These are phyloP conservation scores for Kuschelorhynchus macadamiae DNA, from an alignment of 2,888 invertebrate species.

Conservation along the genomic window DNA sequence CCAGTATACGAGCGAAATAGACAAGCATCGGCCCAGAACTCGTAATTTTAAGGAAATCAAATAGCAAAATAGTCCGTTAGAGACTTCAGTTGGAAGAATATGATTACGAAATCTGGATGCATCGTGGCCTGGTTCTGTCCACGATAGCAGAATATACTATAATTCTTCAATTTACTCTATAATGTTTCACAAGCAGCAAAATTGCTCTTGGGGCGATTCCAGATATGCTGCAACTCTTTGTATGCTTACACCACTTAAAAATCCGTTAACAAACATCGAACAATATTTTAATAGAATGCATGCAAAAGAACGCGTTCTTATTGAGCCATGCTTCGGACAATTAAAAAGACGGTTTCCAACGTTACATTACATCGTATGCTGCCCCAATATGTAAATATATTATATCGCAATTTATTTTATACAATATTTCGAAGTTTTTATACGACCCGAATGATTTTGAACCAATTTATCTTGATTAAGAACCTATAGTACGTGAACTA, in stretches of 20 bases:
- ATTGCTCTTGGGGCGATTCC: background rate
- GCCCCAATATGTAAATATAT: background rate
- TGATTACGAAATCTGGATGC: too few relatives aligned
- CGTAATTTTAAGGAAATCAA: too few relatives aligned
- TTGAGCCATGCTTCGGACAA: background rate
- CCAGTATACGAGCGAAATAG: too few relatives aligned
- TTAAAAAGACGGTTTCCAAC: background rate
- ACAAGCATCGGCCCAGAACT: too few relatives aligned
- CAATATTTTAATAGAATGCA: constrained; percentile 1
- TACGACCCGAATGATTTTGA: background rate
- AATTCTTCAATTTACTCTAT: constrained; percentile 1
- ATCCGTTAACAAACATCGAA: background rate
- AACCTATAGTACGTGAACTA: background rate
- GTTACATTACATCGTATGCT: background rate
- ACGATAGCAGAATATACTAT: too few relatives aligned
- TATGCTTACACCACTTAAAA: background rate
- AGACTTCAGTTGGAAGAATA: too few relatives aligned
- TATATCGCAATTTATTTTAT: background rate
- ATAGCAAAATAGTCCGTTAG: too few relatives aligned
- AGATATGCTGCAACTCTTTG: background rate
- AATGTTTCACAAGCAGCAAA: background rate
- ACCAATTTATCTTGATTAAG: background rate
- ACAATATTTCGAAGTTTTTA: background rate
- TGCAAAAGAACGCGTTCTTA: background rate
- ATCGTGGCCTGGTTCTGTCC: too few relatives aligned